Evolutionary conservation across 2,113 vertebrate species (phyloP), one percentile per base, ranked within the genome.

Genomic region (Nothobranchius furzeri): DNA sequence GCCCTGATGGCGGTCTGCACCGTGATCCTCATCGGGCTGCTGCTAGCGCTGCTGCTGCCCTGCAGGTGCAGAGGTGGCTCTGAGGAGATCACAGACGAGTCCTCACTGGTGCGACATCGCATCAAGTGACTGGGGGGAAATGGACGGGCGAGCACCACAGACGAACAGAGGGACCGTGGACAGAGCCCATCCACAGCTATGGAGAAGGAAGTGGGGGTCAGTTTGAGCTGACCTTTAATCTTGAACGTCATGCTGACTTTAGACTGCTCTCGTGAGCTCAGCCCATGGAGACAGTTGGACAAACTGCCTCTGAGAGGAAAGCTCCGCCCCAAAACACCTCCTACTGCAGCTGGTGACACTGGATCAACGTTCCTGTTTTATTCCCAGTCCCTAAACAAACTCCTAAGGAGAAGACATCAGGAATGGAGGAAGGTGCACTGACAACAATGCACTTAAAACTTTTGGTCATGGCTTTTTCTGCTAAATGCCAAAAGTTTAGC

Each of bases 81-180:
- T 0, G 94, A 95, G 6, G 93, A 94, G 40, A 94, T 99, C 63
- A 98, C 94, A 0, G 98, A 99, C 0, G 95, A 96, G 79, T 99
- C 98, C 10, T 98, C 96, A 0, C 92, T 99, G 2, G 95, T 99
- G 43, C 95, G 92, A 17, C 94, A 99, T 65, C 94, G 96, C 24
- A 97, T 98, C 95, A 99, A 98, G 57, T 99, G 92, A 97, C 83
- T 80, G 79, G 88, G 81, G 77, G 64, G 64, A 46, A 56, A 12
- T 0, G 47, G 64, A n/a, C 48, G 43, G 69, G 73, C 9, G 7
- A 61, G 24, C 11, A 12, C 53, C 45, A 62, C 9, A 42, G 60
- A 30, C 2, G 3, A 70, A 57, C 75, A n/a, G 62, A 17, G 11
- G 42, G 37, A 45, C 57, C 9, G 24, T 6, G 15, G 56, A 60